Evolutionary conservation across 2,113 vertebrate species (phyloP).

Genomic region (Dendropsophus ebraccatus): DNA sequence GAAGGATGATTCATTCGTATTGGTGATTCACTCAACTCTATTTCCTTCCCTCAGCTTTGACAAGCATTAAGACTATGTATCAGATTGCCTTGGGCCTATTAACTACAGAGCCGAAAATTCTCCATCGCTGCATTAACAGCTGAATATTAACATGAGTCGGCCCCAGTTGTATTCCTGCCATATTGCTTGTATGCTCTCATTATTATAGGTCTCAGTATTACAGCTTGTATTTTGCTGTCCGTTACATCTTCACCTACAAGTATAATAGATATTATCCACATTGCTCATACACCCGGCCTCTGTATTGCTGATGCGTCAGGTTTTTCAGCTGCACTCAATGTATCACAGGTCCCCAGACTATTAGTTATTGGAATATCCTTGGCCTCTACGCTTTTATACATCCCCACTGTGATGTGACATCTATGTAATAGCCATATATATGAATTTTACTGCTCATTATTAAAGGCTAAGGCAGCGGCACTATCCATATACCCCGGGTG

Average conservation of each 20-base stretch:
- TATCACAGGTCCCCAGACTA: slow-evolving; percentile 29
- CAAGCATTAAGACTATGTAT: no score
- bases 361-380: not conserved
- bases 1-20: no score
- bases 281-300: not conserved
- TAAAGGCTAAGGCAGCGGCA: not conserved
- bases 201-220: not conserved
- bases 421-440: not conserved
- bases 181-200: not conserved
- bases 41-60: no score
- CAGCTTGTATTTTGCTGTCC: not conserved
- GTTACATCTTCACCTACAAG: slow-evolving; percentile 20
- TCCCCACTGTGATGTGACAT: not conserved
- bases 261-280: slow-evolving; percentile 22
- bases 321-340: slow-evolving; percentile 5
- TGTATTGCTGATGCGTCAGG: not conserved
- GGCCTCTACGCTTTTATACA: not conserved
- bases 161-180: not conserved
- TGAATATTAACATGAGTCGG: not conserved
- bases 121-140: not conserved
- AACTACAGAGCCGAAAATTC: no score
- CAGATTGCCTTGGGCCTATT: no score
- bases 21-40: no score
- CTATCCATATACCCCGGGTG: not conserved
- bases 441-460: not conserved